Evolutionary conservation across 2,797 vertebrate genomes (phyloP).

Genomic region (Apogon hyalosoma): DNA sequence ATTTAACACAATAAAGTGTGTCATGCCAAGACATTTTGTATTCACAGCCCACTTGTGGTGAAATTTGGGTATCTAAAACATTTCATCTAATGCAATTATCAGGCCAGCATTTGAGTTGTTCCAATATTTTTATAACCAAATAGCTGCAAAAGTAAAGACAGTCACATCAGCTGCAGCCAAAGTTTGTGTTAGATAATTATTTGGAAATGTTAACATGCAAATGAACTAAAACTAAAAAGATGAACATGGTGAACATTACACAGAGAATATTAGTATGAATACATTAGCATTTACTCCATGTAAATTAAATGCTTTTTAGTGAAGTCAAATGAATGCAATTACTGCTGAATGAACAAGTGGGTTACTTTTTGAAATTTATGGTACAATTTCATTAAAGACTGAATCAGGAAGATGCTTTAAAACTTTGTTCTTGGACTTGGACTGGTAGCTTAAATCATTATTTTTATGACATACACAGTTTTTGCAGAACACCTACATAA

Average conservation of each 20-base stretch:
- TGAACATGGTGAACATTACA: no score
- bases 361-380: background rate
- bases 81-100: background rate
- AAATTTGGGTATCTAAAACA: background rate
- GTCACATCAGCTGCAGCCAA: background rate
- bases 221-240: no score
- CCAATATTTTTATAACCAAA: no score
- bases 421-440: background rate
- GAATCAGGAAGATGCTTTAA: background rate
- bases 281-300: no score
- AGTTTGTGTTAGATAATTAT: constrained; percentile 11
- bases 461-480: no score
- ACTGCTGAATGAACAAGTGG: background rate
- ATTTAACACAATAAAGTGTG: background rate
- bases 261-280: no score
- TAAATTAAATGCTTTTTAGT: background rate
- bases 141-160: background rate
- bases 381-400: no score
- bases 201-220: constrained; percentile 2
- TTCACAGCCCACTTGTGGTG: background rate
- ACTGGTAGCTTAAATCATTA: no score
- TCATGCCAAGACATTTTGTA: background rate
- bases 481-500: no score
- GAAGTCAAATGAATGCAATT: background rate
- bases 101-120: no score